These are phyloP conservation scores for Corythaeola cristata DNA, from an alignment of 2,113 vertebrate genomes.

Conservation along the genomic window DNA sequence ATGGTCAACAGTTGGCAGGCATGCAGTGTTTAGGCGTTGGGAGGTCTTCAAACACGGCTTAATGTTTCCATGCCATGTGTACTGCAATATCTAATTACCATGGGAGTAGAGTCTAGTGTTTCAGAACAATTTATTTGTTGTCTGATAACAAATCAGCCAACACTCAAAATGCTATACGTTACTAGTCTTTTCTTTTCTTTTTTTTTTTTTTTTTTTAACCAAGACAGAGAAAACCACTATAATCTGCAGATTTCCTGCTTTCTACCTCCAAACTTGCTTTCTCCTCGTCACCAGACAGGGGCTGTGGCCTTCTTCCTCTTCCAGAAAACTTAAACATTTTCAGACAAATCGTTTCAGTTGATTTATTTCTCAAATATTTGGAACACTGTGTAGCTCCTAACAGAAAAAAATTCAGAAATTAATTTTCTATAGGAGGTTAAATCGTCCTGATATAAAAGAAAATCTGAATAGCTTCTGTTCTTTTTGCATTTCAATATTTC, in stretches of 20 bases:
- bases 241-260: neutral
- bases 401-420: neutral
- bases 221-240: neutral
- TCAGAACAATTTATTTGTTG: conserved; percentile 10
- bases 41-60: neutral
- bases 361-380: neutral
- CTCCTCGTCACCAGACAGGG: neutral
- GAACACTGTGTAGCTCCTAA: neutral
- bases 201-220: neutral
- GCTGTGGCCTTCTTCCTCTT: neutral
- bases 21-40: neutral
- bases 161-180: neutral
- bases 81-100: neutral
- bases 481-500: neutral
- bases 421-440: neutral
- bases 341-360: neutral
- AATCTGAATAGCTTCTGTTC: neutral
- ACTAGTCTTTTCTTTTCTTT: neutral
- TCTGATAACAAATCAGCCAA: neutral
- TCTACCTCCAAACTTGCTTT: neutral
- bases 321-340: neutral
- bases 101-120: neutral
- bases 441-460: neutral
- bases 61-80: conserved; percentile 24
- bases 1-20: conserved; percentile 2